Evolutionary conservation across 2,797 vertebrate species (phyloP).

Genomic region (Chaenodraco wilsoni): DNA sequence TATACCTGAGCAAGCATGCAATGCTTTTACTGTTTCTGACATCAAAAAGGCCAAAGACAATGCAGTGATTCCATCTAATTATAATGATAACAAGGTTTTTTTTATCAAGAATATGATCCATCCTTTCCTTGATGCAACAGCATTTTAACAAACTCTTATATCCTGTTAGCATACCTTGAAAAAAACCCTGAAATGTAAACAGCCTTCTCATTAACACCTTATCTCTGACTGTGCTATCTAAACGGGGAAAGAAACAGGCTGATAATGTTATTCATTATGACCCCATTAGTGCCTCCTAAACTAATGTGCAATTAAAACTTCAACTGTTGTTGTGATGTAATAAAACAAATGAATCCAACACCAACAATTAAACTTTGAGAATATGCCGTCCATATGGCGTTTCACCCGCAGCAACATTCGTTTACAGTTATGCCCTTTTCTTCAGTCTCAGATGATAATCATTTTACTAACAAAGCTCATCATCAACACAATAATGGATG

Average conservation of each 20-base stretch:
- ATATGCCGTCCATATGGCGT: not conserved
- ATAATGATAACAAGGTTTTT: not conserved
- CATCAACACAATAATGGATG: constrained; percentile 15
- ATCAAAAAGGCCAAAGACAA: not conserved
- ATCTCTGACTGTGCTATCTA: constrained; percentile 6
- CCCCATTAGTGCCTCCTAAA: constrained; percentile 32
- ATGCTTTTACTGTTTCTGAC: not conserved
- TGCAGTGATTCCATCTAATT: not conserved
- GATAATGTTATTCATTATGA: constrained; percentile 22
- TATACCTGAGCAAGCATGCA: not conserved
- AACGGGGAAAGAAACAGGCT: constrained; percentile 9
- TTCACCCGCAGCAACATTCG: not conserved
- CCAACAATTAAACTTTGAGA: constrained; percentile 23
- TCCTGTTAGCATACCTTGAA: not conserved
- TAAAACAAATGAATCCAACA: constrained; percentile 27
- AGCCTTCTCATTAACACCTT: constrained; percentile 1
- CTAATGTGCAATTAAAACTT: constrained; percentile 18
- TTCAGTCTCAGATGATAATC: constrained; percentile 22
- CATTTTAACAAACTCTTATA: not conserved
- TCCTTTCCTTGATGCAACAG: not conserved
- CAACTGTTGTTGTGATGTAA: constrained; percentile 8
- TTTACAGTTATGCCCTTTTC: constrained; percentile 12
- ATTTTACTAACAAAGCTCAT: constrained; percentile 36
- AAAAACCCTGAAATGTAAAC: not conserved
- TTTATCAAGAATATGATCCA: not conserved